phyloP scores from a whole-genome alignment of 2,113 vertebrate species.

The Pelecanus crispus region DNA sequence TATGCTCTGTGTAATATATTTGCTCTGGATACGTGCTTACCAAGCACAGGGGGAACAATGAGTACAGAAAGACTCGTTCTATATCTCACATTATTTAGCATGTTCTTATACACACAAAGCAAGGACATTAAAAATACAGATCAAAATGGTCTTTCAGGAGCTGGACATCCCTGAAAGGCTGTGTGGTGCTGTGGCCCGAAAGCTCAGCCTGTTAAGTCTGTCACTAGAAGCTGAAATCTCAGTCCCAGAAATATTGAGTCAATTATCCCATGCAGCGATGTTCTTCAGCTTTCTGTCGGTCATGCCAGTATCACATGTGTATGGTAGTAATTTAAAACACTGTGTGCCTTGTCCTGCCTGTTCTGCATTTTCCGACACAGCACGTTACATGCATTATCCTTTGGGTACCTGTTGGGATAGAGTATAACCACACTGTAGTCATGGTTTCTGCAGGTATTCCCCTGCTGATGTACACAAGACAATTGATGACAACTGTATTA shows the following conservation, averaged over 20 bases:
- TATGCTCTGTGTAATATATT: background rate
- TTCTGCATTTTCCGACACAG: background rate
- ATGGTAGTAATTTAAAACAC: background rate
- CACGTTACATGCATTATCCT: background rate
- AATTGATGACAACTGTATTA: conserved; percentile 11
- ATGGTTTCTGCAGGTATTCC: background rate
- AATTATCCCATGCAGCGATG: background rate
- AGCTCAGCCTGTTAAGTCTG: background rate
- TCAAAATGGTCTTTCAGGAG: background rate
- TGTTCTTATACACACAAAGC: background rate
- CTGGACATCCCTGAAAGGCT: background rate
- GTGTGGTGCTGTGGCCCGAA: background rate
- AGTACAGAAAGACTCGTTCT: background rate
- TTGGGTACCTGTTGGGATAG: background rate
- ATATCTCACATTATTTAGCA: background rate
- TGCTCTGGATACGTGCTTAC: background rate
- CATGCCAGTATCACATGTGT: background rate
- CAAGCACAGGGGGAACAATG: background rate
- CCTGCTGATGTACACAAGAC: background rate
- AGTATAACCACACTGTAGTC: background rate
- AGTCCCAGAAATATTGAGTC: background rate
- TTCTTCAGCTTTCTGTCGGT: background rate
- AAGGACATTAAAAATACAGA: background rate
- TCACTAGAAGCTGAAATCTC: background rate
- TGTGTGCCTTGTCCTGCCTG: background rate